phyloP scores from a whole-genome alignment of 2,797 vertebrate genomes.

The Muraenolepis orangiensis region DNA sequence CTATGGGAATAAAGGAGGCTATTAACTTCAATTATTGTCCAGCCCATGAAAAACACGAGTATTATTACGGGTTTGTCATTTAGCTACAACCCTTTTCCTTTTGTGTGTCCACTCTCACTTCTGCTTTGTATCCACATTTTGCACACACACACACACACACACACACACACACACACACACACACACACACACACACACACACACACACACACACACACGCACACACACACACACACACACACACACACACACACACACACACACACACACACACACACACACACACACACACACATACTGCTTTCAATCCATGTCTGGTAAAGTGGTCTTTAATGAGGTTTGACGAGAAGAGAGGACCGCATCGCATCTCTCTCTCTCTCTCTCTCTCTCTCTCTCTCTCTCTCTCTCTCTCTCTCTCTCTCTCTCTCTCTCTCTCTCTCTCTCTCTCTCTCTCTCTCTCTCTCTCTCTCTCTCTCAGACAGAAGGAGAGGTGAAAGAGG shows the following conservation, averaged over 20 bases:
- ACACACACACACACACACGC: constrained; percentile 22
- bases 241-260: constrained; percentile 8
- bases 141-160: not conserved
- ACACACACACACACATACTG: constrained; percentile 4
- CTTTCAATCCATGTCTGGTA: constrained; percentile 62
- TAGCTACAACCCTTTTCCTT: constrained; percentile 26
- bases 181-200: constrained; percentile 24
- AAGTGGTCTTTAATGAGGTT: constrained; percentile 72
- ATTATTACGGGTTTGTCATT: not conserved
- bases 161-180: constrained; percentile 34
- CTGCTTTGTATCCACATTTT: not conserved
- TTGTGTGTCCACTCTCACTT: constrained; percentile 46
- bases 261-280: not conserved
- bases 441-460: constrained; percentile 40
- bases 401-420: constrained; percentile 40
- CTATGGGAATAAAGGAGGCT: not conserved
- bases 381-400: constrained; percentile 28
- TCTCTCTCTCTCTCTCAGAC: constrained; percentile 51
- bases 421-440: constrained; percentile 37
- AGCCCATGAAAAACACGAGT: not conserved
- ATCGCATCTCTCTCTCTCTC: constrained; percentile 30
- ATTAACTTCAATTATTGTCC: not conserved
- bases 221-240: constrained; percentile 31
- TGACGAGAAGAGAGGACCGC: constrained; percentile 57
- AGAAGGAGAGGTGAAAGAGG: too few relatives aligned